Percentiles rank a stretch among this genome's conserved stretches.
Conservation (phyloP, 1,140 invertebrate species). For the Eulimnadia texana region DNA sequence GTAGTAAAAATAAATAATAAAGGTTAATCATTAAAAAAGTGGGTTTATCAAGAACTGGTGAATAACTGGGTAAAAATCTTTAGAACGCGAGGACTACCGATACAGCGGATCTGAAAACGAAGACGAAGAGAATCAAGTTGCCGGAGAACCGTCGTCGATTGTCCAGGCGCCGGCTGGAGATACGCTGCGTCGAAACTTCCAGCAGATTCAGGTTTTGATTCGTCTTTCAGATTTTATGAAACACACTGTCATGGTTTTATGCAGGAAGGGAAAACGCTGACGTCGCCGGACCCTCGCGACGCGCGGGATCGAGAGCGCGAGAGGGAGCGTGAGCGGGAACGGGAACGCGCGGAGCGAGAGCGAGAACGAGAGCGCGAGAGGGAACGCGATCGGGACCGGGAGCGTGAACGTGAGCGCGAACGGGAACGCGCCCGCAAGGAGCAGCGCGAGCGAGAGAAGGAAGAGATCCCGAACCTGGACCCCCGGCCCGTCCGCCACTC, state of each 20-base stretch:
- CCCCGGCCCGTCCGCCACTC: slow-evolving; percentile 65
- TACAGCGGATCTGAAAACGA: slow-evolving; percentile 80
- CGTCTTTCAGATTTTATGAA: too few species aligned
- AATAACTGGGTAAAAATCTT: too few species aligned
- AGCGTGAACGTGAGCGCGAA: slow-evolving; percentile 11
- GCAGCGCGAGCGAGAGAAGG: slow-evolving; percentile 26
- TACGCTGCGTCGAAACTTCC: slow-evolving; percentile 86
- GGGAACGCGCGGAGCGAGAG: slow-evolving; percentile 12
- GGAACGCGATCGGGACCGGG: slow-evolving; percentile 12
- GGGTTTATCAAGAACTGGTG: too few species aligned
- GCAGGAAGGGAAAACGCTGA: slow-evolving; percentile 52
- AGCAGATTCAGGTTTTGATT: slow-evolving; percentile 81
- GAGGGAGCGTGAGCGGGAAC: slow-evolving; percentile 10
- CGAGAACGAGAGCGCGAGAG: slow-evolving; percentile 15
- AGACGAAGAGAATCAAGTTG: slow-evolving; percentile 63
- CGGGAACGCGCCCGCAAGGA: slow-evolving; percentile 19
- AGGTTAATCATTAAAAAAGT: too few species aligned
- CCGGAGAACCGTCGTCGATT: slow-evolving; percentile 77
- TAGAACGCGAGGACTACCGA: slow-evolving; percentile 44
- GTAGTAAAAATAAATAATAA: too few species aligned
- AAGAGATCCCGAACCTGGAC: slow-evolving; percentile 59
- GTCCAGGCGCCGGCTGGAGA: slow-evolving; percentile 77
- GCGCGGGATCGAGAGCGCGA: slow-evolving; percentile 11
- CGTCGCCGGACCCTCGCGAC: slow-evolving; percentile 29
- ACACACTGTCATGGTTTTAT: slow-evolving; percentile 2